Evolutionary conservation across 2,888 invertebrate species (phyloP).

Genomic region (Conchocele bisecta): DNA sequence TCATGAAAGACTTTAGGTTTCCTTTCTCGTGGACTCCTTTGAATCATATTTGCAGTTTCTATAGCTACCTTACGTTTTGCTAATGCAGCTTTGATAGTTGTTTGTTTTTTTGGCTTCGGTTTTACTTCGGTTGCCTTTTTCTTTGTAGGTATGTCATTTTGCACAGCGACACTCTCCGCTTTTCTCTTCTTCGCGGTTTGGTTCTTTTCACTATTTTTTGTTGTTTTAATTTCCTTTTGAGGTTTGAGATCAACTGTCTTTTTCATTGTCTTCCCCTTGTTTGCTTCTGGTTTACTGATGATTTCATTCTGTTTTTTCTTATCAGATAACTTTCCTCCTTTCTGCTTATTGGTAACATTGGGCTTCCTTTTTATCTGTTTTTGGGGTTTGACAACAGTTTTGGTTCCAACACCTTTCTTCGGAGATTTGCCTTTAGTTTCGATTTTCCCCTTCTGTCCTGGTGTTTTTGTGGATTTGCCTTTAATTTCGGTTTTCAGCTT

Average conservation of each 20-base stretch:
- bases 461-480: no score
- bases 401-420: no score
- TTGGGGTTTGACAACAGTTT: no score
- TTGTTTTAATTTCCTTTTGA: conserved; percentile 12
- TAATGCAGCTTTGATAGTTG: not conserved
- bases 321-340: no score
- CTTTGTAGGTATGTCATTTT: conserved; percentile 8
- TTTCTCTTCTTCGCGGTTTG: conserved; percentile 43
- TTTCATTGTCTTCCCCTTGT: conserved; percentile 3
- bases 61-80: not conserved
- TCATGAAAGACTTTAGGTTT: no score
- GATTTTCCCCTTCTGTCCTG: no score
- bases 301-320: conserved; percentile 1
- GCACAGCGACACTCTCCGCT: no score
- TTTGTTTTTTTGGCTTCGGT: not conserved
- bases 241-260: not conserved
- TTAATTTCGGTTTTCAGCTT: no score
- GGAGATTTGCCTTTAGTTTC: no score
- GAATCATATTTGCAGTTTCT: conserved; percentile 28
- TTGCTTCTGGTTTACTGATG: conserved; percentile 6
- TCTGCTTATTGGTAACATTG: no score
- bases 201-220: conserved; percentile 48
- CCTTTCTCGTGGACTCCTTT: no score
- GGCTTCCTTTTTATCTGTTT: no score
- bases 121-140: conserved; percentile 19